phyloP scores from a whole-genome alignment of 1,140 invertebrate species.

The Delia radicum region DNA sequence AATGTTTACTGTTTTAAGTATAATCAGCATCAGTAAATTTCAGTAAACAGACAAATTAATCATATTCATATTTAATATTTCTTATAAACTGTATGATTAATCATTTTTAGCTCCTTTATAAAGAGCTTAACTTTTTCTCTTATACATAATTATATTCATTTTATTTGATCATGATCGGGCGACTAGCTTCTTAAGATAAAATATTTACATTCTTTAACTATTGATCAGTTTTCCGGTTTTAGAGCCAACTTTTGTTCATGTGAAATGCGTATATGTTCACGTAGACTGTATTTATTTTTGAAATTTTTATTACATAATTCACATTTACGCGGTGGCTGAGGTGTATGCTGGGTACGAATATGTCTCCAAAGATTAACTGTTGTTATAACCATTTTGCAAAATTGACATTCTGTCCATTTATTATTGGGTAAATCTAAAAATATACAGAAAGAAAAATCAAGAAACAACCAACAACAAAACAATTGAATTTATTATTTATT shows the following conservation, averaged over 20 bases:
- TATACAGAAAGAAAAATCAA: slow-evolving; percentile 47
- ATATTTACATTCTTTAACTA: slow-evolving; percentile 35
- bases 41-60: too few species aligned
- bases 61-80: too few species aligned
- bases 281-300: slow-evolving; percentile 55
- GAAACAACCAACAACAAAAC: slow-evolving; percentile 15
- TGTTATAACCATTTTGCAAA: slow-evolving; percentile 57
- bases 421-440: slow-evolving; percentile 57
- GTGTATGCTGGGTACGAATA: slow-evolving; percentile 57
- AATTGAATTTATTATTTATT: not conserved
- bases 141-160: not conserved
- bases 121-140: too few species aligned
- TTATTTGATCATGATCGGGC: not conserved
- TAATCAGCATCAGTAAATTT: too few species aligned
- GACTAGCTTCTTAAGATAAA: slow-evolving; percentile 29
- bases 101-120: too few species aligned
- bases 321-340: slow-evolving; percentile 54
- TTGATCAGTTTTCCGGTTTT: slow-evolving; percentile 51
- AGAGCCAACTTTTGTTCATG: slow-evolving; percentile 52
- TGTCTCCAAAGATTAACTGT: slow-evolving; percentile 57
- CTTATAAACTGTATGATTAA: too few species aligned
- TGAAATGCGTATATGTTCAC: slow-evolving; percentile 55
- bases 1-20: too few species aligned
- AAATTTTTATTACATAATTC: slow-evolving; percentile 56
- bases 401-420: slow-evolving; percentile 57